These are phyloP conservation scores for Planococcus citri DNA, from an alignment of 1,140 invertebrate genomes.

Conservation along the genomic window DNA sequence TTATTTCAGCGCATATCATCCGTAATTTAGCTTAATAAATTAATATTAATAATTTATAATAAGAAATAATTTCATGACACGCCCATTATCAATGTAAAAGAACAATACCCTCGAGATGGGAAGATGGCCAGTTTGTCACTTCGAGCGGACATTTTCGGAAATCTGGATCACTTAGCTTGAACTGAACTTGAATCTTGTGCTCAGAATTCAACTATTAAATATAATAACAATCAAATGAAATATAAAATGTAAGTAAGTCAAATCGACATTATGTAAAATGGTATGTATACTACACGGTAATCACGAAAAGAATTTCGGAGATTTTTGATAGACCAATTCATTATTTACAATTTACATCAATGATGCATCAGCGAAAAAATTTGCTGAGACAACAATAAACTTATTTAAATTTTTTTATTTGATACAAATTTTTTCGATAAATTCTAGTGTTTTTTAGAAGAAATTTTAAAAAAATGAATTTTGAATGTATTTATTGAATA, in stretches of 20 bases:
- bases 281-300: background rate
- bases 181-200: background rate
- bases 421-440: too few relatives aligned
- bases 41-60: constrained; percentile 1
- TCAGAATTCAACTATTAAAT: background rate
- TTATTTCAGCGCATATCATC: too few relatives aligned
- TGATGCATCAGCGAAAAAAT: background rate
- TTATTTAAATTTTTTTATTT: too few relatives aligned
- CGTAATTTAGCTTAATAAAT: too few relatives aligned
- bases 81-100: constrained; percentile 21
- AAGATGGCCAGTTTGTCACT: constrained; percentile 93
- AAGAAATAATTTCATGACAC: background rate
- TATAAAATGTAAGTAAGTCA: background rate
- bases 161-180: background rate
- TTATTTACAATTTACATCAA: constrained; percentile 1
- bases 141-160: constrained; percentile 57
- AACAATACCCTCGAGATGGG: constrained; percentile 91
- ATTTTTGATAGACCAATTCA: constrained; percentile 35
- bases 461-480: too few relatives aligned
- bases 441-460: too few relatives aligned
- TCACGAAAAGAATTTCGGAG: background rate
- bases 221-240: background rate
- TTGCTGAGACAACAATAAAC: too few relatives aligned
- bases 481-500: too few relatives aligned
- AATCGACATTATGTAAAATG: background rate